Percentiles rank a stretch among this genome's conserved stretches.
Evolutionary conservation across 2,113 vertebrate species (phyloP).

Genomic region (Plotosus lineatus): DNA sequence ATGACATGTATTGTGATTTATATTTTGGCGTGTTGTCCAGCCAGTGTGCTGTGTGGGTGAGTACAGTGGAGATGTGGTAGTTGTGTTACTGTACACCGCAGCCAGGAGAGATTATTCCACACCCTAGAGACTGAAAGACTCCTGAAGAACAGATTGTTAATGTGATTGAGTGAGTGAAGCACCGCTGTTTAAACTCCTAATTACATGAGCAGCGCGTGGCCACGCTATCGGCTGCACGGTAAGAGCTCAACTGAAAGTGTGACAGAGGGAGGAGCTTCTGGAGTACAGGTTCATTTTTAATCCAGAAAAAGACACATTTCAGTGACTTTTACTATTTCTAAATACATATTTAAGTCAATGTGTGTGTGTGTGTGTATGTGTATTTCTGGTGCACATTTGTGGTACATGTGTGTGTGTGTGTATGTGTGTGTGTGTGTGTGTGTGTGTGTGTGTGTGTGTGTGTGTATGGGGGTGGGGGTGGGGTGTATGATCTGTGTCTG

Average conservation of each 20-base stretch:
- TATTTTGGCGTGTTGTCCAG: not conserved
- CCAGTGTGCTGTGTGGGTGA: not conserved
- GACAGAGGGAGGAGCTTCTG: not conserved
- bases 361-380: not conserved
- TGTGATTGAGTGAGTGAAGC: not conserved
- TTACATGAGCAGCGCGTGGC: constrained; percentile 19
- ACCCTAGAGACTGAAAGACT: not conserved
- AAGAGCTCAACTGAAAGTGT: not conserved
- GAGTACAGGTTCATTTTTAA: not conserved
- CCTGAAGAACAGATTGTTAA: constrained; percentile 1
- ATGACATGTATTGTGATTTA: no score
- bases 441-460: not conserved
- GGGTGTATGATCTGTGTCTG: no score
- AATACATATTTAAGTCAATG: not conserved
- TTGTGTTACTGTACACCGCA: not conserved
- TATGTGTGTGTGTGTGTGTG: not conserved
- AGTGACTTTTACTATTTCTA: not conserved
- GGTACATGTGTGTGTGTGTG: constrained; percentile 19
- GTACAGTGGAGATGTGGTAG: not conserved
- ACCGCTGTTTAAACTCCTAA: constrained; percentile 1
- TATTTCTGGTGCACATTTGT: no score
- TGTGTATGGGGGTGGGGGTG: constrained; percentile 12
- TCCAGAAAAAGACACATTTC: not conserved
- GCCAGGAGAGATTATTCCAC: not conserved
- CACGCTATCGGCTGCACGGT: not conserved